Percentiles rank a stretch among this genome's conserved stretches.
Evolutionary conservation across 1,140 invertebrate species (phyloP).

Genomic region (Drosophila seguyi): DNA sequence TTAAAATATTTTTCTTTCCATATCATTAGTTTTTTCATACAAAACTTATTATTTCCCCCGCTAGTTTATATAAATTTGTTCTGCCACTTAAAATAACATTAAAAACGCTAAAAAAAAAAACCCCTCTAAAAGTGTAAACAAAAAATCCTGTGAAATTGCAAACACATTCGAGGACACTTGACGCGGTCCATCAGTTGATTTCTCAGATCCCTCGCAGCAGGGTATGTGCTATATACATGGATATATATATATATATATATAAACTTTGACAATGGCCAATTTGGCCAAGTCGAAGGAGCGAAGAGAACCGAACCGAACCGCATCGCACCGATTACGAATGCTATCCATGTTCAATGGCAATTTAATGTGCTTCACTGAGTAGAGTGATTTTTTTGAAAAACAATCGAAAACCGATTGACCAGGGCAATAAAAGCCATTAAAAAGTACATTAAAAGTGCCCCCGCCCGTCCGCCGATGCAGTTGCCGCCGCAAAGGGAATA

Average conservation of each 20-base stretch:
- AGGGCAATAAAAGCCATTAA: slow-evolving; percentile 73
- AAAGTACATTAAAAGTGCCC: slow-evolving; percentile 69
- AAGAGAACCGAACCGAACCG: neutral
- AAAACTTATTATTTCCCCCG: neutral
- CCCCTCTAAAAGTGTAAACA: neutral
- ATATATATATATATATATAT: neutral
- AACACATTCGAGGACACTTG: slow-evolving; percentile 3
- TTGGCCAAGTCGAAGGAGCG: slow-evolving; percentile 5
- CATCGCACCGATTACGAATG: slow-evolving; percentile 36
- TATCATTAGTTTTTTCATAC: no score
- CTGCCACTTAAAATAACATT: neutral
- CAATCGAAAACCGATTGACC: slow-evolving; percentile 67
- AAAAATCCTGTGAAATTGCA: neutral
- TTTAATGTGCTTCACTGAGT: slow-evolving; percentile 54
- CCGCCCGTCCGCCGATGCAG: neutral
- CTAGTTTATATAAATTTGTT: no score
- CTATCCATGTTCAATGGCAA: slow-evolving; percentile 45
- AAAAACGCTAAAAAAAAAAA: neutral
- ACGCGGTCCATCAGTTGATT: slow-evolving; percentile 4
- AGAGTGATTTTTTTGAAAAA: slow-evolving; percentile 44
- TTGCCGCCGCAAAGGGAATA: slow-evolving; percentile 17
- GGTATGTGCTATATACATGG: neutral
- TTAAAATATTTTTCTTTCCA: no score
- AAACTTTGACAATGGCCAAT: slow-evolving; percentile 37
- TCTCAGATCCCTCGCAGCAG: neutral